These are phyloP conservation scores for Chaunax sp. DNA, from an alignment of 2,797 vertebrate genomes.

Conservation along the genomic window DNA sequence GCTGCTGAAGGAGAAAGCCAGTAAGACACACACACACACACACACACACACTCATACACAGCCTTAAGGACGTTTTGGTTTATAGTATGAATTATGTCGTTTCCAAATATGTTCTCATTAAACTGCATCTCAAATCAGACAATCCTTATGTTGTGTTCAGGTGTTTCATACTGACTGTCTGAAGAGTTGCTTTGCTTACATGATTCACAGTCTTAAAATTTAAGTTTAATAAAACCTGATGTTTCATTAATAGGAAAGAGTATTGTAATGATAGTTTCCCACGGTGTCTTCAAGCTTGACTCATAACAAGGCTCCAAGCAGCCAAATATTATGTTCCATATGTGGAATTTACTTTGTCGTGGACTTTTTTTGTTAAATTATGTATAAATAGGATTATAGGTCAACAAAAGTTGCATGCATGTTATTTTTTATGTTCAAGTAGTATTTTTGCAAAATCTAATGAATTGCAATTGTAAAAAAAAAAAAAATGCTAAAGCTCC, in stretches of 20 bases:
- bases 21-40: constrained; percentile 79
- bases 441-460: not conserved
- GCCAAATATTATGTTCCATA: not conserved
- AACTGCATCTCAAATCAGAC: not conserved
- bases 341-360: not conserved
- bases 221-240: constrained; percentile 10
- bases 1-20: constrained; percentile 96
- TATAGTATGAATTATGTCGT: too few relatives aligned
- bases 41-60: too few relatives aligned
- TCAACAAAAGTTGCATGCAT: too few relatives aligned
- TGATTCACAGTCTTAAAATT: constrained; percentile 1
- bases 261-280: too few relatives aligned
- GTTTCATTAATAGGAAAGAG: too few relatives aligned
- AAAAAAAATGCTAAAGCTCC: constrained; percentile 8
- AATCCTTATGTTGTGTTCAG: not conserved
- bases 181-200: not conserved
- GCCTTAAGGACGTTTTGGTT: too few relatives aligned
- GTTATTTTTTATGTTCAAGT: too few relatives aligned
- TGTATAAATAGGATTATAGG: too few relatives aligned
- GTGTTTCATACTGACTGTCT: not conserved
- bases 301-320: too few relatives aligned
- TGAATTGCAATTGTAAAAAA: not conserved
- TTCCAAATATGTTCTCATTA: not conserved
- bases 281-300: not conserved
- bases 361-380: not conserved